Evolutionary conservation across 2,797 vertebrate genomes (phyloP).

Genomic region (Sebastolobus alascanus): DNA sequence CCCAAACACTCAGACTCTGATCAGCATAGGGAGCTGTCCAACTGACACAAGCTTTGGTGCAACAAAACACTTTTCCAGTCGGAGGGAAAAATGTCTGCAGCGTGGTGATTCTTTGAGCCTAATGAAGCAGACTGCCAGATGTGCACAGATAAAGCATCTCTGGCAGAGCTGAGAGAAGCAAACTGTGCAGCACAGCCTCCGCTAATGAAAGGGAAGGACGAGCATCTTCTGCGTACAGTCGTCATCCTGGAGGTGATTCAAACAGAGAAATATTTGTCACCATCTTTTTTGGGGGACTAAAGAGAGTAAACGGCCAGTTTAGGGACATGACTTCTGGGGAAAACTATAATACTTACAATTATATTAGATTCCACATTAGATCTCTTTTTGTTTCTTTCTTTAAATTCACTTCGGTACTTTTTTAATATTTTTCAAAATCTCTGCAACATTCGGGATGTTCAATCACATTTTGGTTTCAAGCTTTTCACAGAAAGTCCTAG

Average conservation of each 20-base stretch:
- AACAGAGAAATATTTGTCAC: slow-evolving; percentile 12
- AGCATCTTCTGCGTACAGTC: slow-evolving; percentile 26
- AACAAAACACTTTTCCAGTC: slow-evolving; percentile 42
- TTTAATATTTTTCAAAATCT: neutral
- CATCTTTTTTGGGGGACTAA: neutral
- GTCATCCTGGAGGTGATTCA: slow-evolving; percentile 23
- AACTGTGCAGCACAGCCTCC: slow-evolving; percentile 20
- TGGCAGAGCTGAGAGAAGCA: slow-evolving; percentile 33
- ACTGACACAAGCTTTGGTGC: slow-evolving; percentile 42
- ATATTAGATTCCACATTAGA: neutral
- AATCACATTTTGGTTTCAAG: neutral
- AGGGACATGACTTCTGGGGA: neutral
- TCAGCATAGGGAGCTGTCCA: slow-evolving; percentile 38
- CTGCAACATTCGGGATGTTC: neutral
- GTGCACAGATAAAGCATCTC: slow-evolving; percentile 51
- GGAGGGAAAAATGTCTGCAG: slow-evolving; percentile 43
- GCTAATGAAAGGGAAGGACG: slow-evolving; percentile 36
- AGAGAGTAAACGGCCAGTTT: neutral
- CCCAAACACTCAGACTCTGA: slow-evolving; percentile 8
- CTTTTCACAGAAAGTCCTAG: neutral
- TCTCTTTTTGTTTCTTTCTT: neutral
- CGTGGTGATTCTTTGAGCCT: slow-evolving; percentile 44
- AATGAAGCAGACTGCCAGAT: slow-evolving; percentile 64
- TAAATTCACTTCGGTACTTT: no score
- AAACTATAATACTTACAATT: neutral